Evolutionary conservation across 2,797 vertebrate genomes (phyloP).

Genomic region (Garrulus glandarius): DNA sequence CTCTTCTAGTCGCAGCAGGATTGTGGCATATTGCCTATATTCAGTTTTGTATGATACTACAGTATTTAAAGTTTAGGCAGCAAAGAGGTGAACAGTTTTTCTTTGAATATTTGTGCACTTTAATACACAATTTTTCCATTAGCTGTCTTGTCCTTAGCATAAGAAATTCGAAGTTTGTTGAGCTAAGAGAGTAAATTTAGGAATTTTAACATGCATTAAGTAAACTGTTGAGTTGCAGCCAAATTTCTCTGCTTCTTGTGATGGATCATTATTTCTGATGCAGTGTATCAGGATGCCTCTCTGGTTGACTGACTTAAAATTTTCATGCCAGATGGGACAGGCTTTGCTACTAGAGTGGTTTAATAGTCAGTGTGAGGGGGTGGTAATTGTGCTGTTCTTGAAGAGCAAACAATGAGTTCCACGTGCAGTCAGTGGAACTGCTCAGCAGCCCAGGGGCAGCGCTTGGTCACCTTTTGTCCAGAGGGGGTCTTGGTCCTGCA

Average conservation of each 20-base stretch:
- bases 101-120: background rate
- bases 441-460: background rate
- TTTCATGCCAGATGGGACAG: background rate
- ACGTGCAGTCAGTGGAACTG: background rate
- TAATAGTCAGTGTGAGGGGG: background rate
- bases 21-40: background rate
- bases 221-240: background rate
- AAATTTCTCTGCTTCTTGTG: background rate
- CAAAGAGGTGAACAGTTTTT: background rate
- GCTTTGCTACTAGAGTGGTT: background rate
- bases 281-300: background rate
- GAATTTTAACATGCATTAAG: background rate
- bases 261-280: conserved; percentile 2
- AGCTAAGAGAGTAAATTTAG: background rate
- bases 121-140: background rate
- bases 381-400: background rate
- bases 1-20: background rate
- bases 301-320: background rate
- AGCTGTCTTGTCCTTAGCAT: background rate
- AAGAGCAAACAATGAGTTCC: background rate
- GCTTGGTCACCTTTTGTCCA: background rate
- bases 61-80: background rate
- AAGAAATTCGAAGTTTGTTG: background rate
- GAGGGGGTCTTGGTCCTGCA: background rate
- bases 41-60: background rate